phyloP scores from a whole-genome alignment of 2,113 vertebrate species.

The Stigmatopora argus region DNA sequence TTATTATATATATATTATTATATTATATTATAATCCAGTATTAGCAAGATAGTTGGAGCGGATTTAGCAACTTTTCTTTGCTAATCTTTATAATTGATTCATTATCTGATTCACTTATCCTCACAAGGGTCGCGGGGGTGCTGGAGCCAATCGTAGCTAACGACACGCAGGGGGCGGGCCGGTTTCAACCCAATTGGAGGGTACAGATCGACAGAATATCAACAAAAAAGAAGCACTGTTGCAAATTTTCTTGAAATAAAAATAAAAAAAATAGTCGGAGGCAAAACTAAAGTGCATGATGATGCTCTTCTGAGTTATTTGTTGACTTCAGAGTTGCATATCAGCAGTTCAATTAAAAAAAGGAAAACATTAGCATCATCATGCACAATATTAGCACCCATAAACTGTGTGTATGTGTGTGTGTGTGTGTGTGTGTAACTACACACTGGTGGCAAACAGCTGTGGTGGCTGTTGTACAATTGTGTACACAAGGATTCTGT shows the following conservation, averaged over 20 bases:
- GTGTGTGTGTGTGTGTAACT: constrained; percentile 24
- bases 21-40: no score
- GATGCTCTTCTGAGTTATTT: background rate
- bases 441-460: constrained; percentile 1
- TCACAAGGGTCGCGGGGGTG: no score
- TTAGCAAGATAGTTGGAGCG: background rate
- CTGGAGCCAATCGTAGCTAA: no score
- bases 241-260: background rate
- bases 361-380: background rate
- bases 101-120: no score
- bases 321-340: background rate
- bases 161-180: no score
- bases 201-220: no score
- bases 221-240: no score
- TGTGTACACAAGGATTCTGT: constrained; percentile 60
- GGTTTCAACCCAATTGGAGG: no score
- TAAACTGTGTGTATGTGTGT: constrained; percentile 16
- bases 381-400: background rate
- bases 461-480: constrained; percentile 8
- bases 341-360: background rate
- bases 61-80: background rate
- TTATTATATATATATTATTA: no score
- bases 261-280: background rate
- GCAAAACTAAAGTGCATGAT: background rate
- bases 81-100: background rate